Base-by-base conservation (phyloP, 2,888 invertebrate species). In the Microdon myrmicae region DNA sequence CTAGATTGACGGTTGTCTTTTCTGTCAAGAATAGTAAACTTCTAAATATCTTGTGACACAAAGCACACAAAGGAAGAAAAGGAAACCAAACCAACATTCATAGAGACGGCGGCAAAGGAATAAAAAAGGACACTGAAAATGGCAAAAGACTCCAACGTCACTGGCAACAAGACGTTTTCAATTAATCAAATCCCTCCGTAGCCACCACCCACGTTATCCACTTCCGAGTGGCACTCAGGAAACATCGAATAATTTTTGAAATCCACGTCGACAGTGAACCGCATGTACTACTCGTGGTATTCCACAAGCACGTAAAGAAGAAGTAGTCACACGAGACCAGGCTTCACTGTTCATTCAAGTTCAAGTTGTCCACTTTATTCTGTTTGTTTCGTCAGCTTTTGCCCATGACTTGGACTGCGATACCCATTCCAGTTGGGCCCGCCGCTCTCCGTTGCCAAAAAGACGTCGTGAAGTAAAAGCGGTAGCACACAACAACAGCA, bases 191-290 rank as follows among this genome's bases (percentile, higher is more conserved):
- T 58, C 26, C 26, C 28, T 31, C 38, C 28, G 13, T n/a, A 29
- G 28, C n/a, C n/a, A n/a, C n/a, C n/a, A n/a, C 26, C 45, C 26
- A n/a, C n/a, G n/a, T n/a, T n/a, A n/a, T n/a, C 56, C 39, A 31
- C 37, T 56, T 45, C 17, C 34, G n/a, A n/a, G n/a, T n/a, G n/a
- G n/a, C n/a, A n/a, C n/a, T n/a, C n/a, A n/a, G n/a, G n/a, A n/a
- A n/a, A 41, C 58, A 51, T 58, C 58, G 38, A 64, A 56, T 58
- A 58, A 58, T 58, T 64, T 51, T 55, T 35, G 35, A 39, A 61
- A 55, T 12, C 28, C 17, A 37, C 54, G 37, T 54, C 17, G 47
- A 60, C 47, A 60, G 41, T 49, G 41, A 49, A 47, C 45, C 28
- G 14, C 26, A 19, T 7, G 35, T 29, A 25, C 20, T 14, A 16